Percentiles rank a stretch among this genome's conserved stretches.
Conservation (phyloP, 2,797 vertebrate species). For the Ceryle rudis region DNA sequence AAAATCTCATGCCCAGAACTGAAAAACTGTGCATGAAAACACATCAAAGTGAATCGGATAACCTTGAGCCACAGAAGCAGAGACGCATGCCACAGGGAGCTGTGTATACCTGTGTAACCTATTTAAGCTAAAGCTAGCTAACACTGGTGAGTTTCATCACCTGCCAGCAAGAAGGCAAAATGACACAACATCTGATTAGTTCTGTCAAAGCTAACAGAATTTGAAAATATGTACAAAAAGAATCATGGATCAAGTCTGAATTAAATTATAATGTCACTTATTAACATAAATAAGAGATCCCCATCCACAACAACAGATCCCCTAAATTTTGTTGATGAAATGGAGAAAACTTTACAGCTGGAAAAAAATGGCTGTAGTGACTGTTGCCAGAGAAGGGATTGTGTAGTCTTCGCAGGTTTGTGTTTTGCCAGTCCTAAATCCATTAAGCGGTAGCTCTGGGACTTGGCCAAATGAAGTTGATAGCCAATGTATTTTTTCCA, state of each 20-base stretch:
- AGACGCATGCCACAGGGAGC: background rate
- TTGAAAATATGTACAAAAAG: background rate
- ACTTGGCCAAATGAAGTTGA: background rate
- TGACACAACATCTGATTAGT: background rate
- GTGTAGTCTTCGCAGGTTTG: fast-evolving
- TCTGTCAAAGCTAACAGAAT: background rate
- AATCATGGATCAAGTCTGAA: background rate
- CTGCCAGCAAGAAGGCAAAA: background rate
- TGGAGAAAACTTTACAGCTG: background rate
- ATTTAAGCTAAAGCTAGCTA: background rate
- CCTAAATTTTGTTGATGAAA: background rate
- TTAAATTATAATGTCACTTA: background rate
- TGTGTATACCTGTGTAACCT: background rate
- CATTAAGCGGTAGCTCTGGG: background rate
- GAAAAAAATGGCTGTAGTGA: background rate
- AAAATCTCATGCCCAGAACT: background rate
- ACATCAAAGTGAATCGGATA: background rate
- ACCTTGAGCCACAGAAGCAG: background rate
- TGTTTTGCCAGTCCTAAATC: background rate
- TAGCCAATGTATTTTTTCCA: background rate
- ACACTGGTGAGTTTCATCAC: background rate
- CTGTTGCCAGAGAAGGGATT: background rate
- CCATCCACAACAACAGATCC: background rate
- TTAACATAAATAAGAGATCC: background rate
- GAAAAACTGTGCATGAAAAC: background rate